These are phyloP conservation scores for Petrocephalus sullivani DNA, from an alignment of 2,797 vertebrate genomes.

Conservation along the genomic window DNA sequence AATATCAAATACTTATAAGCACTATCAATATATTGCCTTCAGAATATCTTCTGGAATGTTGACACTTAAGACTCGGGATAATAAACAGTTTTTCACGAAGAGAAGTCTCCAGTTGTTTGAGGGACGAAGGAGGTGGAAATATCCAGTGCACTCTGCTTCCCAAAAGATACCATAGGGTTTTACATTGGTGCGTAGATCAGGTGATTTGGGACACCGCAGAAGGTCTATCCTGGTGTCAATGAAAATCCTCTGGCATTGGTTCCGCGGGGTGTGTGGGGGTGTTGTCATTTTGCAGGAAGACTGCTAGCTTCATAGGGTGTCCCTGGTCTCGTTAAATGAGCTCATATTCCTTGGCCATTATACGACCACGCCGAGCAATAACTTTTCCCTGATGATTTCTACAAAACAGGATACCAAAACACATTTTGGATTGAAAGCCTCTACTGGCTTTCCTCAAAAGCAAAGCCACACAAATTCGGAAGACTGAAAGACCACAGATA, in stretches of 20 bases:
- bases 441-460: background rate
- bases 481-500: background rate
- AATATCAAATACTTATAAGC: background rate
- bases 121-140: background rate
- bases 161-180: background rate
- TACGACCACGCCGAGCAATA: background rate
- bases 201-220: background rate
- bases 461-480: background rate
- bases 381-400: background rate
- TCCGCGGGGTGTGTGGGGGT: background rate
- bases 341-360: background rate
- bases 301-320: background rate
- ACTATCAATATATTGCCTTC: background rate
- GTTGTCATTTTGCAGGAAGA: background rate
- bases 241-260: background rate
- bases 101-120: background rate
- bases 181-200: background rate
- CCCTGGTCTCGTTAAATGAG: background rate
- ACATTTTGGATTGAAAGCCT: background rate
- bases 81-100: background rate
- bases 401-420: background rate
- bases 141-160: background rate
- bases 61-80: background rate
- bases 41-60: background rate
- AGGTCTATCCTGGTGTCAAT: background rate